Percentiles rank a stretch among this genome's conserved stretches.
These are phyloP conservation scores for Chelon auratus DNA, from an alignment of 2,797 vertebrate genomes.

Conservation along the genomic window DNA sequence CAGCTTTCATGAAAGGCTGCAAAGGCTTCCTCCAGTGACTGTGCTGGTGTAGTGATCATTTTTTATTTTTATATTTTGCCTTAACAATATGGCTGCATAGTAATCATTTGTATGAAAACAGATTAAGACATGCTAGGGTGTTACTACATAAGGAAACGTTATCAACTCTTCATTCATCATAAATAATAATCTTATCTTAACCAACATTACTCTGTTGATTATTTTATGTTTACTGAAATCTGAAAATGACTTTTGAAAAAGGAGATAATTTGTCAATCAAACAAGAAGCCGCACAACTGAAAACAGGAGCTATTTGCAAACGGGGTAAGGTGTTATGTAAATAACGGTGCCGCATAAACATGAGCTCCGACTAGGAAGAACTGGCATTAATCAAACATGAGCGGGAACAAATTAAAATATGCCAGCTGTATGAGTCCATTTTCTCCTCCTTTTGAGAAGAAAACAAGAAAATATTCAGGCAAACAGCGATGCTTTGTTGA, in stretches of 20 bases:
- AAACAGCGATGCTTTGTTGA: slow-evolving; percentile 69
- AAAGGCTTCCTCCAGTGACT: slow-evolving; percentile 35
- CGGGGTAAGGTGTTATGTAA: slow-evolving; percentile 74
- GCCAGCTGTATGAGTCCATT: slow-evolving; percentile 70
- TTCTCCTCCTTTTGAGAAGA: slow-evolving; percentile 55
- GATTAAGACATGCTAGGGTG: slow-evolving; percentile 20
- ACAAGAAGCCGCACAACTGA: slow-evolving; percentile 58
- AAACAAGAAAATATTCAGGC: slow-evolving; percentile 61
- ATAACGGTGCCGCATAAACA: slow-evolving; percentile 75
- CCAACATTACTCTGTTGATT: slow-evolving; percentile 1
- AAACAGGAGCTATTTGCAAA: slow-evolving; percentile 74
- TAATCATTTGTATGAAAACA: slow-evolving; percentile 3
- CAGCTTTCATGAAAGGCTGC: slow-evolving; percentile 34
- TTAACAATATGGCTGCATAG: background rate
- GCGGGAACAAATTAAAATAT: slow-evolving; percentile 79
- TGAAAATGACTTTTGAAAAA: slow-evolving; percentile 24
- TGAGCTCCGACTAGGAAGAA: slow-evolving; percentile 71
- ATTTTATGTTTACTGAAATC: background rate
- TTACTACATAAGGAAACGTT: background rate
- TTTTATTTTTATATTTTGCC: slow-evolving; percentile 22
- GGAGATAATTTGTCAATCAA: slow-evolving; percentile 70
- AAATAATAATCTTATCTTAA: slow-evolving; percentile 6
- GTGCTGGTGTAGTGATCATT: slow-evolving; percentile 8
- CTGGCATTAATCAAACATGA: slow-evolving; percentile 80
- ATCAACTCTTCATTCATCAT: slow-evolving; percentile 10